Percentiles rank a stretch among this genome's conserved stretches.
Conservation (phyloP, 2,797 vertebrate species). For the Periparus ater region DNA sequence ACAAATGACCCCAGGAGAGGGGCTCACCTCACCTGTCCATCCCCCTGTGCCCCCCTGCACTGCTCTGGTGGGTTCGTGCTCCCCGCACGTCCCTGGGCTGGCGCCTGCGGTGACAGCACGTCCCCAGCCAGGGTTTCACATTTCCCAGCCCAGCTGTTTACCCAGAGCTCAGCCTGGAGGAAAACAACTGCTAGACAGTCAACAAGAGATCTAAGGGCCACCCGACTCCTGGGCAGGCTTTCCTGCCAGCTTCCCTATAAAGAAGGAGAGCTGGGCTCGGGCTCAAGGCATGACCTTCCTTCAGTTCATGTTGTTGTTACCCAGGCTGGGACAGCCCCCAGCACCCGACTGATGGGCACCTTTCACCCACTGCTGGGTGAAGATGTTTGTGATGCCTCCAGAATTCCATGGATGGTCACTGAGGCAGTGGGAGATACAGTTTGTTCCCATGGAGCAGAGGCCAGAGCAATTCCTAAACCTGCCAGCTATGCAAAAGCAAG, state of each 20-base stretch:
- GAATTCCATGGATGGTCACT: rapidly evolving
- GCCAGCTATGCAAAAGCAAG: neutral
- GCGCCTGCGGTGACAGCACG: rapidly evolving
- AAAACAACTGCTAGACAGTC: conserved; percentile 34
- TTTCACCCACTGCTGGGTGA: neutral
- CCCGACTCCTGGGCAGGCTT: neutral
- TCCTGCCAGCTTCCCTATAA: neutral
- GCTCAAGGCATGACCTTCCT: neutral
- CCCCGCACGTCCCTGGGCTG: neutral
- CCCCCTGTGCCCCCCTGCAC: neutral
- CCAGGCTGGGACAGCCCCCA: neutral
- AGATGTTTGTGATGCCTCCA: neutral
- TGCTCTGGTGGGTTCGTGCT: rapidly evolving
- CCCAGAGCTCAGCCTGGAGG: neutral
- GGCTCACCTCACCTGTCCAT: neutral
- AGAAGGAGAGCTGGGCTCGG: neutral
- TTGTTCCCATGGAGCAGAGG: neutral
- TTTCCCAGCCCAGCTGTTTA: conserved; percentile 23
- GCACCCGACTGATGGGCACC: neutral
- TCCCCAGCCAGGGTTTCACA: neutral
- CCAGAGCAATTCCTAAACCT: neutral
- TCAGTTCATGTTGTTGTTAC: neutral
- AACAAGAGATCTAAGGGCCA: neutral
- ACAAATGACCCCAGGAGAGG: neutral
- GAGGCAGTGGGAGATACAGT: neutral